Evolutionary conservation across 2,113 vertebrate species (phyloP), one percentile per base, ranked within the genome.

Genomic region (Oxygymnocypris stewartii): DNA sequence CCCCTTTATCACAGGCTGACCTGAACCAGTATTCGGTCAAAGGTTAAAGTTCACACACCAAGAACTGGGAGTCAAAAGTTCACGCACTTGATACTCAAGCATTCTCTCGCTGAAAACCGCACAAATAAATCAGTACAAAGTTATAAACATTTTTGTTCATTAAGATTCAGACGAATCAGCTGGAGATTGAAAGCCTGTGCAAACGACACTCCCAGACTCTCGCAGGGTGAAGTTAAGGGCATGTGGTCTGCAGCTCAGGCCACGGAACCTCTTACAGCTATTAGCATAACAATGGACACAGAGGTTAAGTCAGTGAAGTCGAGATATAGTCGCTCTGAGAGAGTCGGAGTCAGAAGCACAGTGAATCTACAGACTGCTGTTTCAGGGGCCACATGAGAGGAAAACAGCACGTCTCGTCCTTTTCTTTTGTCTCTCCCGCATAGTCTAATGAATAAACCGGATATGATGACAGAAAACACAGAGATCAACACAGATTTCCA

Each of bases 41-140:
- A 92, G 92, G 93, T 93, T 91, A 92, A 85, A 95, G 95, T 94
- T 95, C 93, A 93, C 89, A 90, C 94, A 93, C 94, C 88, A 90
- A 91, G 92, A 93, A 91, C 92, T 89, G 87, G 81, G 86, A 82
- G 89, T 90, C 92, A 89, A 89, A 92, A 92, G 93, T 92, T 94
- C 92, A 92, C 92, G 90, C 89, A 92, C 76, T 82, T 71, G 86
- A 92, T 91, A 90, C 63, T 90, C 87, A 85, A 88, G 79, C 88
- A 85, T 54, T 82, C 87, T 84, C 51, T 40, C 28, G 18, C 14
- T 23, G 8, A 81, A 51, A 71, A 73, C 16, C 23, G 20, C 31
- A 4, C 49, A 74, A 40, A 73, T 37, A 6, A 37, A 80, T 63
- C 8, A 6, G 13, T 42, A 25, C 37, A 61, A 40, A 25, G 57